phyloP scores from a whole-genome alignment of 2,113 vertebrate species.

The Sphaerodactylus townsendi region DNA sequence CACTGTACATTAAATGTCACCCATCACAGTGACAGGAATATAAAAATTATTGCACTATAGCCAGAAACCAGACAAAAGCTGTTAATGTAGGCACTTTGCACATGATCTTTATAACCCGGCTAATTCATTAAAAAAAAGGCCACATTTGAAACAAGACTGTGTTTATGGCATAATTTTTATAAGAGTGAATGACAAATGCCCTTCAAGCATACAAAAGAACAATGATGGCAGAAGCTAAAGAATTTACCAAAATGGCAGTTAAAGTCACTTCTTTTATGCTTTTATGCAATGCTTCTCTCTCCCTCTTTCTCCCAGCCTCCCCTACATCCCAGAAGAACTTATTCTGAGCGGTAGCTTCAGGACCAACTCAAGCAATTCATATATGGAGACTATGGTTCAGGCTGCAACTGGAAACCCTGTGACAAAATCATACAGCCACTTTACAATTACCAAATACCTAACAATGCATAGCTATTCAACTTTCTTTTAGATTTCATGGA shows the following conservation, averaged over 20 bases:
- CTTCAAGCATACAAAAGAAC: slow-evolving; percentile 5
- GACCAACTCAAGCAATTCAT: no score
- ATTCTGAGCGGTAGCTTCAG: no score
- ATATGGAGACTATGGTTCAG: no score
- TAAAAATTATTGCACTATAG: slow-evolving; percentile 46
- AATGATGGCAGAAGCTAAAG: neutral
- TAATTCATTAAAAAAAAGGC: slow-evolving; percentile 26
- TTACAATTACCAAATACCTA: no score
- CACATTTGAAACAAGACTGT: slow-evolving; percentile 14
- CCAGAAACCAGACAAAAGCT: slow-evolving; percentile 37
- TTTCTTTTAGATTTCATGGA: no score
- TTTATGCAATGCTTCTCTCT: no score
- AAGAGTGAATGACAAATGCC: neutral
- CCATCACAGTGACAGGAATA: slow-evolving; percentile 59
- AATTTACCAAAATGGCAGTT: neutral
- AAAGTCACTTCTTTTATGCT: no score
- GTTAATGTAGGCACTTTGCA: slow-evolving; percentile 44
- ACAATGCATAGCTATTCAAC: no score
- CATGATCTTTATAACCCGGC: slow-evolving; percentile 27
- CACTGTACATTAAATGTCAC: slow-evolving; percentile 59
- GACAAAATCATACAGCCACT: no score
- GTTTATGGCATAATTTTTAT: slow-evolving; percentile 36
- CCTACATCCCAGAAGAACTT: no score
- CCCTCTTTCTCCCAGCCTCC: no score
- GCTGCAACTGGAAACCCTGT: no score